phyloP scores from a whole-genome alignment of 2,888 invertebrate species.

The Zelleria hepariella region DNA sequence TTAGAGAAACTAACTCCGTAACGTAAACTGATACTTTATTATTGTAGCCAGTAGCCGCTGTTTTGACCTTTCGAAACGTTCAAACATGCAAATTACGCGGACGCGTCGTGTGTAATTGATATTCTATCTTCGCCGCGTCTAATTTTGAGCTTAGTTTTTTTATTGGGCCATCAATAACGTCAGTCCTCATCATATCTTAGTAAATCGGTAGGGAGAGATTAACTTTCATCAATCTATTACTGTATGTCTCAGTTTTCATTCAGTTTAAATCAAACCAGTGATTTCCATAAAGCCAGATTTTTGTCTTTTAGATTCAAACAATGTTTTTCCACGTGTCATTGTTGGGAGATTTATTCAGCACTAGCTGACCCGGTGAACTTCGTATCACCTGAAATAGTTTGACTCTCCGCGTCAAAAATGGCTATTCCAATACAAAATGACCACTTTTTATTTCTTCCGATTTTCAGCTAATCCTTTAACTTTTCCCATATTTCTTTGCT shows the following conservation, averaged over 20 bases:
- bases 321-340: not conserved
- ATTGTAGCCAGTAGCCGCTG: constrained; percentile 31
- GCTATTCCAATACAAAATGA: too few species aligned
- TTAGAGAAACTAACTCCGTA: constrained; percentile 24
- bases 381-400: too few species aligned
- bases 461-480: too few species aligned
- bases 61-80: not conserved
- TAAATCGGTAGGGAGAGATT: too few species aligned
- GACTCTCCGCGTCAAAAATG: too few species aligned
- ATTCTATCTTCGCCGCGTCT: not conserved
- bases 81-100: constrained; percentile 5
- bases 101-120: not conserved
- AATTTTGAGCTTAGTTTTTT: not conserved
- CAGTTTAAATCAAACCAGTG: not conserved
- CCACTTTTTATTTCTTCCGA: too few species aligned
- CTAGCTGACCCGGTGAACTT: too few species aligned
- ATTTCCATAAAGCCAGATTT: not conserved
- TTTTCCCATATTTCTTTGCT: too few species aligned
- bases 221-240: not conserved
- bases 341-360: not conserved
- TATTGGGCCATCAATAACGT: not conserved
- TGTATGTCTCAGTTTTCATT: not conserved
- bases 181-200: not conserved
- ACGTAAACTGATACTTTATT: constrained; percentile 41
- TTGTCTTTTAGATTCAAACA: not conserved